Evolutionary conservation across 2,888 invertebrate species (phyloP), one percentile per base, ranked within the genome.

Genomic region (Cheilosia vernalis): DNA sequence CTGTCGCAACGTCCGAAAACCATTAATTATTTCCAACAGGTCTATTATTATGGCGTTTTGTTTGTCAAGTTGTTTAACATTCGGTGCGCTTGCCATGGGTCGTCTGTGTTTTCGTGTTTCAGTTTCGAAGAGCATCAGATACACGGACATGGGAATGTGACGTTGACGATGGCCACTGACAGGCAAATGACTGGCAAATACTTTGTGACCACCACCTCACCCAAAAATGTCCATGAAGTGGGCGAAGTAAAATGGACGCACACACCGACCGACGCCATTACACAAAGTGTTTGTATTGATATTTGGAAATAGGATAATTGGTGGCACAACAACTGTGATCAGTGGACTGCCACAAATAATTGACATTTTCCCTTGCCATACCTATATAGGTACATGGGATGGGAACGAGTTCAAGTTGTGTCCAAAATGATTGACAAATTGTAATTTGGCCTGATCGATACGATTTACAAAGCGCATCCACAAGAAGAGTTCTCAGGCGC

Each of bases 11-110:
- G 85, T 85, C 85, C 85, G 85, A 80, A 81, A 85, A 85, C 85
- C 85, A 85, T 85, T 85, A 85, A 85, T 80, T 85, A 85, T 85
- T 85, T 85, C 85, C 85, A 85, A 85, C 85, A 85, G 85, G 85
- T 85, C 85, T 85, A 85, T 85, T 85, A 85, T 85, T 85, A 81
- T 77, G 85, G 85, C 80, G 85, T 85, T 85, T 80, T 85, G 85
- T 85, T 81, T 85, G 85, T 81, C 85, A 81, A 85, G 76, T 85
- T 85, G 85, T 85, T 81, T 70, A 85, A 76, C 85, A 85, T 81
- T 80, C 53, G 72, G 61, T 56, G 60, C 53, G 47, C 61, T 73
- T 30, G 72, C 21, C 9, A 4, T 19, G 83, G 69, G 47, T 44
- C 3, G 24, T 51, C 15, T 51, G 15, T 37, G 58, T 19, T 30